Base-by-base conservation (phyloP, 2,888 invertebrate species). In the Theodoxus fluviatilis region DNA sequence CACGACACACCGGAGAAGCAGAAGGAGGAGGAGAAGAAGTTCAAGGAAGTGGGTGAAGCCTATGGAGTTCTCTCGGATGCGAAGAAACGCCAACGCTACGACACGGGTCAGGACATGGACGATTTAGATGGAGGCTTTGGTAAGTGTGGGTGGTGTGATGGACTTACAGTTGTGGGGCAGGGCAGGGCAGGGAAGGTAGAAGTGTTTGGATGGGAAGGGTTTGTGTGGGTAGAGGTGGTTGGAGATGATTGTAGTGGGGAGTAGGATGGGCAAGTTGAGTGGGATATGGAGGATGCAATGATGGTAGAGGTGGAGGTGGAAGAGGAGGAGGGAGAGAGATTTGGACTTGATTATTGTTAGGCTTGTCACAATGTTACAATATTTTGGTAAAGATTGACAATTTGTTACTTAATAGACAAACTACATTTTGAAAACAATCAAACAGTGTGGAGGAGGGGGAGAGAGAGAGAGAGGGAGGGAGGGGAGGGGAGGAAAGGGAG, bases 41-140 rank as follows among this genome's bases (percentile, higher is more conserved):
- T 98, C 88, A 97, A 97, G 88, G 96, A 97, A 88, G 91, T 97
- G 28, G 96, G 96, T n/a, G 96, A 97, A 88, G 97, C 97, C 0
- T 97, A 97, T 86, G 92, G 93, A 57, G 91, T 97, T 72, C 90
- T 98, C 75, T 95, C 95, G 31, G 96, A 97, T 89, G 91, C 93
- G 9, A 94, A 94, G 88, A 96, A 96, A 88, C 93, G 94, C 79
- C 90, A 91, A 61, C 91, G 95, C 57, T 97, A 96, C 85, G 97
- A 97, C 88, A 94, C 91, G 83, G 96, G 96, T 0, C 94, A 95
- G 75, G 95, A 96, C 86, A 89, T 96, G 78, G 94, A 95, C 2
- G 87, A 87, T 38, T 77, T 79, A 38, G 78, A 75, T 52, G 77
- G n/a, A n/a, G n/a, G 78, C 1, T 71, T 74, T 67, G 80, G 80